phyloP scores from a whole-genome alignment of 2,797 vertebrate species.

The Thripadectes ignobilis region DNA sequence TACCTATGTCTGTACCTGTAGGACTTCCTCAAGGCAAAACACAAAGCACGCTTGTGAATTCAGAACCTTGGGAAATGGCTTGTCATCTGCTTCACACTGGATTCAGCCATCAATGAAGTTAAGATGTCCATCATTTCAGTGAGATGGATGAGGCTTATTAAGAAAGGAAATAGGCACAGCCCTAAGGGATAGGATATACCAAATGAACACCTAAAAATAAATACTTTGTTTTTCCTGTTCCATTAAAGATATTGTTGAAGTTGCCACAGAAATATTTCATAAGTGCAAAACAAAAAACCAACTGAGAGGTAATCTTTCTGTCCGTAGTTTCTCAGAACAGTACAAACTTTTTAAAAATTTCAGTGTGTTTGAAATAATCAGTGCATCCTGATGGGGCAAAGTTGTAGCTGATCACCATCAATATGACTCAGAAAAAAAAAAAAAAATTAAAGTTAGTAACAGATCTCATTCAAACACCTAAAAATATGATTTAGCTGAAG shows the following conservation, averaged over 20 bases:
- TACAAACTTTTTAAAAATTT: not conserved
- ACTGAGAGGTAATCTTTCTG: not conserved
- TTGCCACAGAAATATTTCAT: slow-evolving; percentile 39
- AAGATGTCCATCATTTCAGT: not conserved
- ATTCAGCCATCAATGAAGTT: not conserved
- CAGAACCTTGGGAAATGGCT: not conserved
- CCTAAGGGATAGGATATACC: slow-evolving; percentile 8
- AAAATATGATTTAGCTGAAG: not conserved
- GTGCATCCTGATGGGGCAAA: not conserved
- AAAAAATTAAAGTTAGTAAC: not conserved
- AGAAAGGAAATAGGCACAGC: slow-evolving; percentile 42
- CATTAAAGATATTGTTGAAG: slow-evolving; percentile 37
- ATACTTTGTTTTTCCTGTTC: slow-evolving; percentile 37
- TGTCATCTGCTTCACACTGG: not conserved
- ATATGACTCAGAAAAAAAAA: not conserved
- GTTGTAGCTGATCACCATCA: not conserved
- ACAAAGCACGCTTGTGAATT: not conserved
- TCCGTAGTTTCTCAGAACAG: not conserved
- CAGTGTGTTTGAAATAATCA: not conserved
- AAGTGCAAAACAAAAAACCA: not conserved
- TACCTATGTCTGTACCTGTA: not conserved
- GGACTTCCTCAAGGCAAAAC: not conserved
- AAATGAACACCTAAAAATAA: slow-evolving; percentile 48
- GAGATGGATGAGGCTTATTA: slow-evolving; percentile 21
- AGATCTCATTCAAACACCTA: not conserved